Evolutionary conservation across 2,797 vertebrate species (phyloP), one percentile per base, ranked within the genome.

Genomic region (Simalia tracyae): DNA sequence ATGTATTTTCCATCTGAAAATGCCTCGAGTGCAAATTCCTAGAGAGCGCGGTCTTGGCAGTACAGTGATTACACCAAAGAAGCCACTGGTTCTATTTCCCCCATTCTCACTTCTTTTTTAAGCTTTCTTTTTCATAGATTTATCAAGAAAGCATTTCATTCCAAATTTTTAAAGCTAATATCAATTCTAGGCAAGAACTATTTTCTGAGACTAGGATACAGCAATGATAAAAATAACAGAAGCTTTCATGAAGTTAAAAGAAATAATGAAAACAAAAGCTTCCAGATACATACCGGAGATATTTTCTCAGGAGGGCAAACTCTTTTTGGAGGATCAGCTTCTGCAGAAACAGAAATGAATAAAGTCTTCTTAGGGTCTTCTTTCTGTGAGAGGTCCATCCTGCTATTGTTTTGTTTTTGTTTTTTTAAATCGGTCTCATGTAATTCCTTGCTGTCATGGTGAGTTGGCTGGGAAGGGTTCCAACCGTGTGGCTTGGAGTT

Each of bases 301-400:
- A 96, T 95, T 94, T 97, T 97, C 96, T 96, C 92, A 90, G 95
- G 95, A 92, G 95, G 72, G 88, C 93, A 95, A 89, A 93, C 91
- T 96, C 88, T 95, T 95, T 92, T 96, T 54, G 95, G 94, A 90
- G 95, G 93, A 95, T 95, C 95, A 94, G 96, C 96, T 97, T 97
- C 97, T 96, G 97, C 94, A 94, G 96, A 97, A 92, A 97, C 94
- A 96, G 96, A 97, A 97, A 95, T 95, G 95, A 97, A 97, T 91
- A 97, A 95, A 95, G 95, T 97, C 96, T 97, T 97, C 95, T 97
- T 98, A 95, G 97, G 97, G 93, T 96, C 97, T 0, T 97, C 97
- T 96, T 96, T 96, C 97, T 97, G 97, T 95, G 97, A 97, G 95
- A 96, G 87, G 60, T 97, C 97, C 97, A 98, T 98, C 93, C 97